These are phyloP conservation scores for Heterocephalus glaber DNA, from an alignment of 2,113 vertebrate species.

Conservation along the genomic window DNA sequence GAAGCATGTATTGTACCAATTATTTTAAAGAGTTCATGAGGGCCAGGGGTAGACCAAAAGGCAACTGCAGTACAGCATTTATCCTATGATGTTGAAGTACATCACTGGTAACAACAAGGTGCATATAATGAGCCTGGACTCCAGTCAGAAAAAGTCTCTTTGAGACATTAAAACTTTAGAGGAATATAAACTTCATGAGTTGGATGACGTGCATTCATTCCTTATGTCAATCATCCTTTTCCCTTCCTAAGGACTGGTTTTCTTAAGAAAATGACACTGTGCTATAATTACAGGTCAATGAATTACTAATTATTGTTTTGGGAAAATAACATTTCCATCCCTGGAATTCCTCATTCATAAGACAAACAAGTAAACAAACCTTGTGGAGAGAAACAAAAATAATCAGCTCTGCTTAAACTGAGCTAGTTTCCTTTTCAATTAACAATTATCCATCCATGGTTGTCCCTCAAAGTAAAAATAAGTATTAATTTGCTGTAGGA, in stretches of 20 bases:
- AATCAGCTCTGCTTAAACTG: not conserved
- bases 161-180: not conserved
- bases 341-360: not conserved
- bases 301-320: constrained; percentile 16
- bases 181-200: not conserved
- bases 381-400: not conserved
- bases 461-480: not conserved
- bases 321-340: constrained; percentile 37
- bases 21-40: not conserved
- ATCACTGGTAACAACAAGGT: not conserved
- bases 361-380: not conserved
- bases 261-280: not conserved
- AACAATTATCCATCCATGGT: not conserved
- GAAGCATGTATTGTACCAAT: not conserved
- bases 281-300: not conserved
- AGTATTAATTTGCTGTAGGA: constrained; percentile 14
- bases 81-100: not conserved
- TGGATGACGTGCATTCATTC: not conserved
- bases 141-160: not conserved
- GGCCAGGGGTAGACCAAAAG: not conserved
- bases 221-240: not conserved
- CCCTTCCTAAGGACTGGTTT: not conserved
- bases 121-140: not conserved
- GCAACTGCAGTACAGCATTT: not conserved
- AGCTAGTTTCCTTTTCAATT: constrained; percentile 5